Percentiles rank a stretch among this genome's conserved stretches.
Conservation (phyloP, 2,113 vertebrate species). For the Capra hircus region DNA sequence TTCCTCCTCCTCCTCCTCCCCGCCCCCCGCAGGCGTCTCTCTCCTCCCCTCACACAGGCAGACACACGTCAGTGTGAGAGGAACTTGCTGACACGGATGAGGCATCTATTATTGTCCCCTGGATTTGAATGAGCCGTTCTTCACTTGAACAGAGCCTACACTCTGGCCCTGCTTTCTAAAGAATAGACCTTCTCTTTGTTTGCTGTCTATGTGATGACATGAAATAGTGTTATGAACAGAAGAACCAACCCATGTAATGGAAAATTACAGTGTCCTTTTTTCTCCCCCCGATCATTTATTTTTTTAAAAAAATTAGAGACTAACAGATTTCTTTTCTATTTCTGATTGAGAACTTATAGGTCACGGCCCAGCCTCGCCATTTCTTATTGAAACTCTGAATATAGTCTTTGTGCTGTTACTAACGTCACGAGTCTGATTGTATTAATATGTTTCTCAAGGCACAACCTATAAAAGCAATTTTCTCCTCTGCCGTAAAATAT, state of each 20-base stretch:
- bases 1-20: not conserved
- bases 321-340: slow-evolving; percentile 57
- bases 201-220: not conserved
- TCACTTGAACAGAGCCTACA: not conserved
- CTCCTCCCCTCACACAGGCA: not conserved
- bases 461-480: slow-evolving; percentile 71
- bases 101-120: not conserved
- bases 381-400: slow-evolving; percentile 78
- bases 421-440: slow-evolving; percentile 80
- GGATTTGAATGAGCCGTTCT: slow-evolving; percentile 1
- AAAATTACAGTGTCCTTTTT: not conserved
- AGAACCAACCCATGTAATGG: not conserved
- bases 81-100: not conserved
- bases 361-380: slow-evolving; percentile 53
- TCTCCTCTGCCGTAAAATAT: slow-evolving; percentile 56
- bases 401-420: slow-evolving; percentile 83
- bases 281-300: not conserved
- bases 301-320: not conserved
- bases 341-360: slow-evolving; percentile 39
- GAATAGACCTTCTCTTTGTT: slow-evolving; percentile 11
- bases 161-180: not conserved
- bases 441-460: slow-evolving; percentile 70
- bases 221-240: not conserved
- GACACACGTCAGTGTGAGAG: not conserved
- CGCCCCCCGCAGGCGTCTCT: fast-evolving